A percentile compares a stretch with the other conserved stretches of the same genome.
These are phyloP conservation scores for Eudasyphora cyanicolor DNA, from an alignment of 2,888 invertebrate genomes.

Conservation along the genomic window DNA sequence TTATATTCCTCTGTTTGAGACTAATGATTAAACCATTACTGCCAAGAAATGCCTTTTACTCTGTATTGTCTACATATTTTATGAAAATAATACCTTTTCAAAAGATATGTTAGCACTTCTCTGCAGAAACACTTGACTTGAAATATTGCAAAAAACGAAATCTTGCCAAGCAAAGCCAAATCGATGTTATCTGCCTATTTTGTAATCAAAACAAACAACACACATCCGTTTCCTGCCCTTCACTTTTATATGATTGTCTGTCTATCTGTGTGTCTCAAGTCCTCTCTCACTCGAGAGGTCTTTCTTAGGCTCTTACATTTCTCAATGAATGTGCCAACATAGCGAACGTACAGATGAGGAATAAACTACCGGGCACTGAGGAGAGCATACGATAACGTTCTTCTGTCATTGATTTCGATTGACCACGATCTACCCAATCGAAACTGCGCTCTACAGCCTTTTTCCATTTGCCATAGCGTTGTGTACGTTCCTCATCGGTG, in stretches of 20 bases:
- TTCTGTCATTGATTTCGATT: conserved; percentile 90
- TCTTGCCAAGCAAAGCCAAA: no score
- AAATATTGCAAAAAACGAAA: background rate
- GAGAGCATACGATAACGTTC: conserved; percentile 89
- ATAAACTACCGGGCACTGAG: conserved; percentile 89
- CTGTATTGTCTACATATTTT: no score
- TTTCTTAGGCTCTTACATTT: conserved; percentile 4
- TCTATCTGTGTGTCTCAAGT: conserved; percentile 26
- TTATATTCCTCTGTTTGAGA: no score
- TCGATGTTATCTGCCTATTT: background rate
- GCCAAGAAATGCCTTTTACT: no score
- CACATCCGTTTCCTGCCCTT: background rate
- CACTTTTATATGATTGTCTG: background rate
- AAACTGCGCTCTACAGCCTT: conserved; percentile 95
- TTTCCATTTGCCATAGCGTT: conserved; percentile 95
- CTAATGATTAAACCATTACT: no score
- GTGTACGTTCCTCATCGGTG: conserved; percentile 89
- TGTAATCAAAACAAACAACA: background rate
- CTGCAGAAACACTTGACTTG: no score
- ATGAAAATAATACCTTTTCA: no score
- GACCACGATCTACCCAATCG: conserved; percentile 85
- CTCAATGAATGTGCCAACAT: conserved; percentile 79
- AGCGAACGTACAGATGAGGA: conserved; percentile 86
- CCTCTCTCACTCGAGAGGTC: background rate
- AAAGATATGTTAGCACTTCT: no score